Evolutionary conservation across 1,140 invertebrate species (phyloP), one percentile per base, ranked within the genome.

Genomic region (Ips nitidus): DNA sequence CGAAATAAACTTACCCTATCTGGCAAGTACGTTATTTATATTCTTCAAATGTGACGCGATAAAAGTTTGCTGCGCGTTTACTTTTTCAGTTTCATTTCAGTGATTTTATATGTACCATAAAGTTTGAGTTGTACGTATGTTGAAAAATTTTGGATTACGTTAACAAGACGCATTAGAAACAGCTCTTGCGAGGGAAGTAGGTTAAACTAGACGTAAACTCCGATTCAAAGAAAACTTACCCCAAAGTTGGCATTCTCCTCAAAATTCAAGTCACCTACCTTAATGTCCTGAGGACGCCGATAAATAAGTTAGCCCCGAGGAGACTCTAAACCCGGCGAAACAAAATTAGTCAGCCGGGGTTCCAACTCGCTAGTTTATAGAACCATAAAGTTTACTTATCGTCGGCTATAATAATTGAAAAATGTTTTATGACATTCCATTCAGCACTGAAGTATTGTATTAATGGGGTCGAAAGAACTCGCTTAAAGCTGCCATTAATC

Each of bases 1-100:
- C 22, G 22, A 45, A 61, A 61, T 61, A 61, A 45, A 61, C 59
- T 61, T 22, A 45, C 8, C 37, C 8, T 59, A 59, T 59, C 41
- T 45, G 6, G n/a, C 3, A 45, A 45, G 37, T 4, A 37, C 6
- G 7, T 61, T 61, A 47, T 61, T 61, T 61, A 42, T 61, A 61
- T 61, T 61, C 59, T 38, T 38, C 4, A 41, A 5, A 43, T 5
- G 3, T 38, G 41, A 38, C 41, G 59, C 43, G 41, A 61, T 45
- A 61, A 45, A 45, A 22, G 41, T 41, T 45, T 61, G 8, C 4
- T 41, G 59, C 52, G 4, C 52, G 52, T 55, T 55, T 22, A 61
- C 41, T 41, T 42, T 61, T 61, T 5, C 6, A 61, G 37, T 22
- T 42, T 7, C n/a, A 22, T 7, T 22, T 1, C 43, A 61, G n/a